Evolutionary conservation across 2,888 invertebrate genomes (phyloP).

Genomic region (Fragum fragum): DNA sequence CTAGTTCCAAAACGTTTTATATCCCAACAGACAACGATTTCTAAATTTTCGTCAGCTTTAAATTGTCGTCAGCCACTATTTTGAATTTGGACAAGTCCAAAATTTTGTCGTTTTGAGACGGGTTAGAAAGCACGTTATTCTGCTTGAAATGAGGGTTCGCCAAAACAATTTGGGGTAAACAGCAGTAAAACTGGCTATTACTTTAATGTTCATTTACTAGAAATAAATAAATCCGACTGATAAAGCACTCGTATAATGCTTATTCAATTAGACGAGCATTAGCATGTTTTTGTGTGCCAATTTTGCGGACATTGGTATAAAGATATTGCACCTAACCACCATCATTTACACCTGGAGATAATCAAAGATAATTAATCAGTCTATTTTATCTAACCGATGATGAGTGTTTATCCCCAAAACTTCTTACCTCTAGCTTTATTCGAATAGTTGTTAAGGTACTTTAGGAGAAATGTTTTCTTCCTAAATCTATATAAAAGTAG

Average conservation of each 20-base stretch:
- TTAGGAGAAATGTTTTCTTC: too few relatives aligned
- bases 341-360: conserved; percentile 3
- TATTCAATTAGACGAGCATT: background rate
- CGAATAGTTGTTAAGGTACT: too few relatives aligned
- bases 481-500: too few relatives aligned
- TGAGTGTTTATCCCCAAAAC: too few relatives aligned
- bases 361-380: background rate
- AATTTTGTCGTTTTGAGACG: too few relatives aligned
- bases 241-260: background rate
- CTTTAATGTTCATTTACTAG: conserved; percentile 3
- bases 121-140: background rate
- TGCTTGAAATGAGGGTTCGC: background rate
- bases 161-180: background rate
- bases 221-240: background rate
- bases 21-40: too few relatives aligned
- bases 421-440: too few relatives aligned
- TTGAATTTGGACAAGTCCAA: too few relatives aligned
- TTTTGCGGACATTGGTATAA: background rate
- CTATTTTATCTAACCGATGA: background rate
- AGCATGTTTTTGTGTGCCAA: conserved; percentile 17
- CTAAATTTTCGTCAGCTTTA: too few relatives aligned
- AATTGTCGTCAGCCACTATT: too few relatives aligned
- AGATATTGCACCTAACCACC: background rate
- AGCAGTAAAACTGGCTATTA: background rate
- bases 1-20: too few relatives aligned